Conservation (phyloP, 2,888 invertebrate genomes). For the Capitulum mitella region DNA sequence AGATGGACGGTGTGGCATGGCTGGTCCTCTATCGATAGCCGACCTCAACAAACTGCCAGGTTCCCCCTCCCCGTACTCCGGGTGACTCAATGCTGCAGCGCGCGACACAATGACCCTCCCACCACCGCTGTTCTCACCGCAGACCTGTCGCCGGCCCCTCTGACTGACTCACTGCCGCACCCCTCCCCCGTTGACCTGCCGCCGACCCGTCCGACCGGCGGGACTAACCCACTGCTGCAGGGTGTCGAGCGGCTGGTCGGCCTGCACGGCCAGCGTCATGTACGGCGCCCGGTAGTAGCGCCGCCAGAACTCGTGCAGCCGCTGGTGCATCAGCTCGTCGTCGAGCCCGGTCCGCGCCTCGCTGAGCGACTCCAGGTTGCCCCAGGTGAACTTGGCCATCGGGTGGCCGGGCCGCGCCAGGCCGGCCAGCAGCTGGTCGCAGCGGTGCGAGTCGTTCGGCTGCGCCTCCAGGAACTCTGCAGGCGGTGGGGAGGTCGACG, state of each 20-base stretch:
- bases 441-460: constrained; percentile 64
- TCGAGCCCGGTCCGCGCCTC: constrained; percentile 39
- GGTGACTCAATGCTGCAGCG: background rate
- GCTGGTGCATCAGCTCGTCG: constrained; percentile 31
- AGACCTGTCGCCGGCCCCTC: too few species aligned
- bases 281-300: constrained; percentile 77
- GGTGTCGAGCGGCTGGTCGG: constrained; percentile 39
- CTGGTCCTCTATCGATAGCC: too few species aligned
- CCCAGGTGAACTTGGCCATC: constrained; percentile 70
- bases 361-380: constrained; percentile 64
- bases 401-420: constrained; percentile 61
- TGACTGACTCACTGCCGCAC: too few species aligned
- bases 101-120: too few species aligned
- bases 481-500: background rate
- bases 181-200: too few species aligned
- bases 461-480: constrained; percentile 73
- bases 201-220: too few species aligned
- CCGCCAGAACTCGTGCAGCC: constrained; percentile 52
- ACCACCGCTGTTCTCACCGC: too few species aligned
- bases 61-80: too few species aligned
- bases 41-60: too few species aligned
- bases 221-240: constrained; percentile 34
- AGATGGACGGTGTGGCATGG: too few species aligned
- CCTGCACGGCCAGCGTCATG: constrained; percentile 77
- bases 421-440: constrained; percentile 65